Conservation (phyloP, 2,888 invertebrate species). For the Volucella zonaria region DNA sequence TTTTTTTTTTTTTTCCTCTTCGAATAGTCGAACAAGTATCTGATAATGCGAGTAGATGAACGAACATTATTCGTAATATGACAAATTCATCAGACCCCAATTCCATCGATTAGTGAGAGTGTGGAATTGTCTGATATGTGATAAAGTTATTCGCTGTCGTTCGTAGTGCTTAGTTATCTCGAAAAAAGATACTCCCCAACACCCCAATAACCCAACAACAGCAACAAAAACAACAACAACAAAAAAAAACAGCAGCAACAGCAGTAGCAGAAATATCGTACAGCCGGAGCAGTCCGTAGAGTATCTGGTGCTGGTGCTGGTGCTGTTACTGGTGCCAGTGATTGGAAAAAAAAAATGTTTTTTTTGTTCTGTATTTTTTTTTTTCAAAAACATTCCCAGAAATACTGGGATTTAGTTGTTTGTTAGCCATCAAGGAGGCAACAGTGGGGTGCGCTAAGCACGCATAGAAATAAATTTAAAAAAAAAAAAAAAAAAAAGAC, state of each 20-base stretch:
- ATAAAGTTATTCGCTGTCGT: slow-evolving; percentile 19
- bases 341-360: slow-evolving; percentile 34
- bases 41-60: slow-evolving; percentile 12
- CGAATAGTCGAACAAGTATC: not conserved
- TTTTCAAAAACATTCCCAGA: slow-evolving; percentile 47
- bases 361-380: not conserved
- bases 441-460: slow-evolving; percentile 7
- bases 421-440: slow-evolving; percentile 62
- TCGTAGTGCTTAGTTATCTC: slow-evolving; percentile 32
- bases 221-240: not conserved
- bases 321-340: slow-evolving; percentile 9
- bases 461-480: too few species aligned
- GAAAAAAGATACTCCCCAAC: slow-evolving; percentile 16
- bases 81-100: slow-evolving; percentile 30
- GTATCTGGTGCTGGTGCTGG: not conserved
- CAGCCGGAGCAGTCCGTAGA: not conserved
- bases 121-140: not conserved
- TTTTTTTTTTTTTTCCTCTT: too few species aligned
- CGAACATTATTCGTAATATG: not conserved
- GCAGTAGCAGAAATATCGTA: not conserved
- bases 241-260: not conserved
- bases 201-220: not conserved
- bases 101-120: slow-evolving; percentile 36
- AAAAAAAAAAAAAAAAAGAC: not conserved
- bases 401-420: slow-evolving; percentile 69